Evolutionary conservation across 2,797 vertebrate genomes (phyloP), one percentile per base, ranked within the genome.

Genomic region (Nothura maculosa): DNA sequence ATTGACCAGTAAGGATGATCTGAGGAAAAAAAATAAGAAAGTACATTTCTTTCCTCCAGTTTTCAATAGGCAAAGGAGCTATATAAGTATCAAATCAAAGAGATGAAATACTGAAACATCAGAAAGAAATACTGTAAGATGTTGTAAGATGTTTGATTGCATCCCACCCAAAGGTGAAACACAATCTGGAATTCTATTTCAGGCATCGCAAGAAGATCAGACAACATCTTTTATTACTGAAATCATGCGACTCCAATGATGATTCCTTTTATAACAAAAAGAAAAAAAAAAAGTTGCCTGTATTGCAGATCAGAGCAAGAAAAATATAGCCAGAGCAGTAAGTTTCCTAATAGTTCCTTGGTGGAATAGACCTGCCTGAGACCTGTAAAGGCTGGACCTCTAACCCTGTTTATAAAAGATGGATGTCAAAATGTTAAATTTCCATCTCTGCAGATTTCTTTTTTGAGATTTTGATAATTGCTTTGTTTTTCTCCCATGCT

Each of bases 41-140:
- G 25, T 18, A 27, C 16, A 4, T 58, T 16, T 10, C 52, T 50
- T 70, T 45, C n/a, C n/a, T 74, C 36, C 43, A 48, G 24, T 40
- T 76, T 48, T 32, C 48, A 82, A 17, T 1, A 52, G 27, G 28
- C 27, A 69, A 74, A 87, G 7, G 20, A 90, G 48, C 22, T 48
- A 17, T 57, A 68, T 48, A 82, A 87, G 73, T 76, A 64, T 70
- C 62, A 78, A 74, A 93, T 82, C 67, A 90, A 77, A 62, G 40
- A 73, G 25, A 61, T 68, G 32, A 95, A 94, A 72, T 61, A 27
- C 22, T 67, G 62, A 38, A 80, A 57, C 36, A 80, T 40, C 70
- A 90, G 43, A 72, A 69, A 16, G 40, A 81, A 70, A 47, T 55
- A 32, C 61, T 61, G 30, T 34, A 78, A 92, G 75, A 74, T 32